These are phyloP conservation scores for Sciurus niger DNA, from an alignment of 2,113 vertebrate species.

Conservation along the genomic window DNA sequence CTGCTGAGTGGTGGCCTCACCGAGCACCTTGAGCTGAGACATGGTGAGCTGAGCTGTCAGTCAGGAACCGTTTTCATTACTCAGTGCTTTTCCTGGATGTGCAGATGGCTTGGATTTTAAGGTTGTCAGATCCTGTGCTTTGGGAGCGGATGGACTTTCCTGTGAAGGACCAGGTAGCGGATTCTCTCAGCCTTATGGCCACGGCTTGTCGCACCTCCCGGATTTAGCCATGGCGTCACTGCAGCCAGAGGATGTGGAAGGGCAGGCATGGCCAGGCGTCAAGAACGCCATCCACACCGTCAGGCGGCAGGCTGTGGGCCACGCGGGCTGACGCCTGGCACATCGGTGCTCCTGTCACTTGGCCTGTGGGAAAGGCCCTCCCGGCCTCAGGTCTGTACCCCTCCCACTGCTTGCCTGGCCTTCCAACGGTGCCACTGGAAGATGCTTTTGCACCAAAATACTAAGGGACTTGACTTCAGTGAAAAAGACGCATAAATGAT, in stretches of 20 bases:
- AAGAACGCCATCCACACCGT: neutral
- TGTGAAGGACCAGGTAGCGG: neutral
- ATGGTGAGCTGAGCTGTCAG: too few relatives aligned
- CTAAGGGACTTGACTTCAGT: neutral
- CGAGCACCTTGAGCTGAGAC: too few relatives aligned
- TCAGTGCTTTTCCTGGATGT: neutral
- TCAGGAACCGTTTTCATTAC: neutral
- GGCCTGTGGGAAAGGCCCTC: neutral
- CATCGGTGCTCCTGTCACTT: accelerated
- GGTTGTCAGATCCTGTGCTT: accelerated
- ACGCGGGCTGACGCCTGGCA: neutral
- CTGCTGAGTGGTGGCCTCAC: too few relatives aligned
- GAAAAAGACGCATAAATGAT: accelerated
- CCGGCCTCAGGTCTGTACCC: accelerated
- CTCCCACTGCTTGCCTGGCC: accelerated
- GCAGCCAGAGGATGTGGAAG: accelerated
- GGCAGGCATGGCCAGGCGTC: accelerated
- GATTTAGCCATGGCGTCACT: accelerated
- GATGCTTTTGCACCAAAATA: neutral
- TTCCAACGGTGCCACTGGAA: accelerated
- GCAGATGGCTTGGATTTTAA: too few relatives aligned
- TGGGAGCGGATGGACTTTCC: accelerated
- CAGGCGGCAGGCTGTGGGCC: accelerated
- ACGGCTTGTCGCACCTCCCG: accelerated
- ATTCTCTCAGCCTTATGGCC: accelerated